phyloP scores from a whole-genome alignment of 2,797 vertebrate genomes.

The Dryobates pubescens region DNA sequence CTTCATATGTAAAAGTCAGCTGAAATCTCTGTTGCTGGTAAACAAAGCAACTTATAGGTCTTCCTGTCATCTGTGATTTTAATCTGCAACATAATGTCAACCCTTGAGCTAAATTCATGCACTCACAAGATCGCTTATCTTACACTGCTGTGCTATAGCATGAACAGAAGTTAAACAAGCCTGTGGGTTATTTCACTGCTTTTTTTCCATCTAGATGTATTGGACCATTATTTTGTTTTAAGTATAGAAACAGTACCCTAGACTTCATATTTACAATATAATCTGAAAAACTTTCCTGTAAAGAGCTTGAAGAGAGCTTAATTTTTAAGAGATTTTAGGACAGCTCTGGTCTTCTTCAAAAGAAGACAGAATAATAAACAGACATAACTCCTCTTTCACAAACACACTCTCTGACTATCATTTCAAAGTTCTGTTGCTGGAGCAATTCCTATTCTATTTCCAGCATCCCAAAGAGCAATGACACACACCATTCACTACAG shows the following conservation, averaged over 20 bases:
- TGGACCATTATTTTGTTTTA: not conserved
- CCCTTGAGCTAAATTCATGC: not conserved
- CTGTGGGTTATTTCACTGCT: not conserved
- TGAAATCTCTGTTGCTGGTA: not conserved
- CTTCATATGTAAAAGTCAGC: not conserved
- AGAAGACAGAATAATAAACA: slow-evolving; percentile 63
- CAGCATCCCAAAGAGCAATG: slow-evolving; percentile 48
- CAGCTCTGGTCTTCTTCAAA: slow-evolving; percentile 54
- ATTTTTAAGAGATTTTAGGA: slow-evolving; percentile 36
- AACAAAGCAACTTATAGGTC: not conserved
- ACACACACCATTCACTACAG: slow-evolving; percentile 17
- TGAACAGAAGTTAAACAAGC: not conserved
- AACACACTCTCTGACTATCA: not conserved
- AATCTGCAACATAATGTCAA: not conserved
- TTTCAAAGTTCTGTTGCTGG: slow-evolving; percentile 35
- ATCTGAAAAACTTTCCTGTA: slow-evolving; percentile 37
- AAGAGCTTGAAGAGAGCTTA: slow-evolving; percentile 13
- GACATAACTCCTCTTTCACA: slow-evolving; percentile 49
- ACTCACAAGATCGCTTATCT: not conserved
- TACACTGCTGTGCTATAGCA: not conserved
- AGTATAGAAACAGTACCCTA: not conserved
- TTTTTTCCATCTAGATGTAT: slow-evolving; percentile 7
- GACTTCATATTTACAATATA: slow-evolving; percentile 19
- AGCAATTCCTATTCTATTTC: slow-evolving; percentile 64
- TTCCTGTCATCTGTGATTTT: not conserved